Conservation (phyloP, 2,113 vertebrate species). For the Anthoscopus minutus region DNA sequence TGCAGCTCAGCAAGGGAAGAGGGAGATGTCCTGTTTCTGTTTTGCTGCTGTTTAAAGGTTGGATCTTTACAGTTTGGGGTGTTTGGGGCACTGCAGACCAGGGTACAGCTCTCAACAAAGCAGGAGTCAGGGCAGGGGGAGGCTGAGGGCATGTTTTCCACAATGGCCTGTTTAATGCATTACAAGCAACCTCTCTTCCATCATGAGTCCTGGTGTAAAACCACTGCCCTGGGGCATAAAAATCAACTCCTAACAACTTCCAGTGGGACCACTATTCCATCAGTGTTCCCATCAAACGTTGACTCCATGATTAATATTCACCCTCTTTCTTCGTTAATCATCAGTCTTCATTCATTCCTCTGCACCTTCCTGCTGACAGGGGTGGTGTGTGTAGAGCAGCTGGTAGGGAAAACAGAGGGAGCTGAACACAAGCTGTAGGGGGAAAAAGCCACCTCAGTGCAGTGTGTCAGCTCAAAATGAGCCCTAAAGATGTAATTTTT, state of each 20-base stretch:
- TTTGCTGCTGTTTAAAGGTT: neutral
- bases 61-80: neutral
- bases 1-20: neutral
- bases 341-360: slow-evolving; percentile 51
- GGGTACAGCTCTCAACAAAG: neutral
- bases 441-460: slow-evolving; percentile 10
- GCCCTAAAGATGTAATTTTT: neutral
- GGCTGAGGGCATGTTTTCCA: neutral
- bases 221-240: slow-evolving; percentile 45
- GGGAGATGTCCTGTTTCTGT: neutral
- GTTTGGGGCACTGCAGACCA: neutral
- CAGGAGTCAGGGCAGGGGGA: neutral
- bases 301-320: slow-evolving; percentile 68
- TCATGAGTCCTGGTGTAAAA: slow-evolving; percentile 46
- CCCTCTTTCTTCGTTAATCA: slow-evolving; percentile 63
- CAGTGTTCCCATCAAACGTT: slow-evolving; percentile 57
- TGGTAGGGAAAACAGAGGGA: slow-evolving; percentile 29
- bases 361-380: slow-evolving; percentile 41
- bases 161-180: slow-evolving; percentile 20
- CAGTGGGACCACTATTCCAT: slow-evolving; percentile 61
- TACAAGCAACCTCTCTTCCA: slow-evolving; percentile 15
- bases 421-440: slow-evolving; percentile 30
- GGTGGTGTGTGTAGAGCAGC: slow-evolving; percentile 5
- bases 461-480: neutral
- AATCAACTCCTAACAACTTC: slow-evolving; percentile 67